Conservation (phyloP, 2,797 vertebrate genomes). For the Pangasius mekongensis region DNA sequence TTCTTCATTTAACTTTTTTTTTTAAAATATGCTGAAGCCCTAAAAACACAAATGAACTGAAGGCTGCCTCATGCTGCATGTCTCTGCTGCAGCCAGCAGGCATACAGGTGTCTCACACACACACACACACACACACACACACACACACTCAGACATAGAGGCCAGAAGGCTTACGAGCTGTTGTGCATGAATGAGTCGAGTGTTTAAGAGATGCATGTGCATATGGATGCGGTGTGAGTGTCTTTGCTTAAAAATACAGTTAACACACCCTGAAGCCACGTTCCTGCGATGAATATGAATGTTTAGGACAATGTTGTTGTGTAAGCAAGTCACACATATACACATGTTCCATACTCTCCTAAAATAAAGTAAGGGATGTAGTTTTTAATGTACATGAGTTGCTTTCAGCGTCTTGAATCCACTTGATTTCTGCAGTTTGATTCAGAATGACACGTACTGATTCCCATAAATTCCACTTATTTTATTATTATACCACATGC, state of each 20-base stretch:
- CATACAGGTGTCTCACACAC: constrained; percentile 73
- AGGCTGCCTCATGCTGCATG: constrained; percentile 60
- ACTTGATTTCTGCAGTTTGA: not conserved
- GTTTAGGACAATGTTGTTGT: constrained; percentile 62
- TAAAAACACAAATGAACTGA: constrained; percentile 55
- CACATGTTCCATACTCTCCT: not conserved
- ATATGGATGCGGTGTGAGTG: constrained; percentile 48
- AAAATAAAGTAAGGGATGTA: not conserved
- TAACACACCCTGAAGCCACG: constrained; percentile 61
- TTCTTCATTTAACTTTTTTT: constrained; percentile 54
- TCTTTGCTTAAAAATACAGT: constrained; percentile 51
- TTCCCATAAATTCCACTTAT: not conserved
- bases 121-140: constrained; percentile 51
- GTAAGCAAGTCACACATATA: constrained; percentile 57
- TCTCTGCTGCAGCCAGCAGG: constrained; percentile 69
- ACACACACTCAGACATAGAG: constrained; percentile 43
- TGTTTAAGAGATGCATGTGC: constrained; percentile 54
- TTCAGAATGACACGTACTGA: not conserved
- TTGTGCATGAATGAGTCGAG: constrained; percentile 66
- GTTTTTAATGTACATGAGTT: not conserved
- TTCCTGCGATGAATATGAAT: constrained; percentile 45
- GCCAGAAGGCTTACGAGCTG: constrained; percentile 61
- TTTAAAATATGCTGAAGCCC: constrained; percentile 64
- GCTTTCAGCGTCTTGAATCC: not conserved
- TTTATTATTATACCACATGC: not conserved